These are phyloP conservation scores for Lota lota DNA, from an alignment of 2,113 vertebrate species.

Conservation along the genomic window DNA sequence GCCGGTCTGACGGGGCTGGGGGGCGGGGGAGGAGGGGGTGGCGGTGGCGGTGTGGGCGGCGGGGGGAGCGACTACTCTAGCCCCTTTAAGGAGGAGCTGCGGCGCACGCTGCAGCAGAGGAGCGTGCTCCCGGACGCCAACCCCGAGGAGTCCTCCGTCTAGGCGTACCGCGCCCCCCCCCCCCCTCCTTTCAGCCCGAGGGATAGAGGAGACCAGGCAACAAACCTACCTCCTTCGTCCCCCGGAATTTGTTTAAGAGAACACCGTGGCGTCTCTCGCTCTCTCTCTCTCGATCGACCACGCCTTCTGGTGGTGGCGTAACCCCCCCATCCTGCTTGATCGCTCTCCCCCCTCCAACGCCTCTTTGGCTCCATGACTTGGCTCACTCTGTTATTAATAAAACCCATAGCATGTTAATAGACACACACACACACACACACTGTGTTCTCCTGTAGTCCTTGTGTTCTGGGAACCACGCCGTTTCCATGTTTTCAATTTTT, in stretches of 20 bases:
- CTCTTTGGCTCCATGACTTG: too few relatives aligned
- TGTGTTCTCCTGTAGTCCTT: conserved; percentile 42
- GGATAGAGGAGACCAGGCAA: conserved; percentile 56
- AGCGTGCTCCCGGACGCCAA: conserved; percentile 92
- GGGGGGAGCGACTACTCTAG: conserved; percentile 75
- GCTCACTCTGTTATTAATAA: too few relatives aligned
- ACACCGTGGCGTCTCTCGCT: conserved; percentile 57
- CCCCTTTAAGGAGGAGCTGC: conserved; percentile 79
- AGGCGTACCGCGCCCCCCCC: conserved; percentile 31
- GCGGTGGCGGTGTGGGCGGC: conserved; percentile 29
- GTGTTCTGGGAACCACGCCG: conserved; percentile 43
- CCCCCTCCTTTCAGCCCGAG: conserved; percentile 18
- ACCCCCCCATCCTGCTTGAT: too few relatives aligned
- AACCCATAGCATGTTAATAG: conserved; percentile 54
- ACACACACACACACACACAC: conserved; percentile 24
- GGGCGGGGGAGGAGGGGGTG: conserved; percentile 60
- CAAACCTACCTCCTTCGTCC: conserved; percentile 75
- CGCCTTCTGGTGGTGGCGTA: too few relatives aligned
- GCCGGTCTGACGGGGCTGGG: conserved; percentile 27
- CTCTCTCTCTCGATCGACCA: conserved; percentile 26
- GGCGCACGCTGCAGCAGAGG: conserved; percentile 84
- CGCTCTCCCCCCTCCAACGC: too few relatives aligned
- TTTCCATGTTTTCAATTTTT: conserved; percentile 38
- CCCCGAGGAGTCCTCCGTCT: conserved; percentile 96
- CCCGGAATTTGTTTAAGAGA: conserved; percentile 36